phyloP scores from a whole-genome alignment of 2,113 vertebrate genomes.

The Nanorana parkeri region DNA sequence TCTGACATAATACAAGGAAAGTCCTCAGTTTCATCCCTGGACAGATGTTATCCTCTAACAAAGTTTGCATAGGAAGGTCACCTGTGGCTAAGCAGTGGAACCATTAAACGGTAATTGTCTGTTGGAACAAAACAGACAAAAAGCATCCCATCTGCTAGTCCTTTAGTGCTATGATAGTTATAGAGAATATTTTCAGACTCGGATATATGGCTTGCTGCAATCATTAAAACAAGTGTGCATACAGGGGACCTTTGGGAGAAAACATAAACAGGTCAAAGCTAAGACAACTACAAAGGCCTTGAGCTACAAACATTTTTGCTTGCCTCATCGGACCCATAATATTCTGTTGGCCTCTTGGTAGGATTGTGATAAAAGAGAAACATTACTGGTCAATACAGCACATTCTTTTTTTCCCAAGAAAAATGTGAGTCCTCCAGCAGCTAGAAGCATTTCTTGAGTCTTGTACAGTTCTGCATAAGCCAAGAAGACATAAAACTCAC shows the following conservation, averaged over 20 bases:
- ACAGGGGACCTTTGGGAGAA: constrained; percentile 4
- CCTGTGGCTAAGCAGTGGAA: constrained; percentile 47
- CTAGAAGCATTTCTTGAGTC: constrained; percentile 26
- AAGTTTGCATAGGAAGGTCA: constrained; percentile 48
- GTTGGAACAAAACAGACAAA: constrained; percentile 25
- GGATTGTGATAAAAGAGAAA: neutral
- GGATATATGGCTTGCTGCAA: neutral
- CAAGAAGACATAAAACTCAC: constrained; percentile 51
- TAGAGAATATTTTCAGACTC: constrained; percentile 1
- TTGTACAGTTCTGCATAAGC: constrained; percentile 22
- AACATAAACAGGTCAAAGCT: constrained; percentile 23
- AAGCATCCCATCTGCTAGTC: constrained; percentile 46
- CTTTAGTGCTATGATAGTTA: constrained; percentile 7
- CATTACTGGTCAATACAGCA: constrained; percentile 15
- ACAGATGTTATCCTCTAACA: constrained; percentile 46
- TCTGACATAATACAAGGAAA: constrained; percentile 2
- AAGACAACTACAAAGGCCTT: constrained; percentile 2
- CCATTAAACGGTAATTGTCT: constrained; percentile 47
- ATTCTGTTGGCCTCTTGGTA: constrained; percentile 1
- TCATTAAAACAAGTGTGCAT: constrained; percentile 26
- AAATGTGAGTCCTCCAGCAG: constrained; percentile 10
- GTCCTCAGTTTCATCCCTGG: constrained; percentile 5
- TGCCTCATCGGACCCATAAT: constrained; percentile 1
- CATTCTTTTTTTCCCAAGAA: constrained; percentile 12
- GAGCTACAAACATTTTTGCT: neutral